These are phyloP conservation scores for Leucoraja ocellata DNA, from an alignment of 2,797 vertebrate genomes.

Conservation along the genomic window DNA sequence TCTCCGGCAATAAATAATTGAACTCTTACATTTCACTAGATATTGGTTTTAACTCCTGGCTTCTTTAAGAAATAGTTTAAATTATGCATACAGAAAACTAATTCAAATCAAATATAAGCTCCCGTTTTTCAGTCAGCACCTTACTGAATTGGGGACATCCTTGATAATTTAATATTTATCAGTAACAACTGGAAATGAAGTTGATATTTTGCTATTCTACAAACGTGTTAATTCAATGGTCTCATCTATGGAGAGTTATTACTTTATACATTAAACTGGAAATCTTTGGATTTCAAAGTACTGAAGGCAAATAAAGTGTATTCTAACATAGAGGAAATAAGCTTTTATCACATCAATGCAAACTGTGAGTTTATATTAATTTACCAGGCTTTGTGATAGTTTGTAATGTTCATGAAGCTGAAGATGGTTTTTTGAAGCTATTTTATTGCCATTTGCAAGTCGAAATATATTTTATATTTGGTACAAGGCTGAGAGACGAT, in stretches of 20 bases:
- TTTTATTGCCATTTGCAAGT: constrained; percentile 59
- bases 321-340: constrained; percentile 84
- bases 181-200: constrained; percentile 49
- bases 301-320: constrained; percentile 76
- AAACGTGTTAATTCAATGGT: constrained; percentile 62
- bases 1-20: not conserved
- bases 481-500: too few relatives aligned
- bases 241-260: constrained; percentile 61
- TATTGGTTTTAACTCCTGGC: not conserved
- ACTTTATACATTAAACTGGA: constrained; percentile 56
- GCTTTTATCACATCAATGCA: constrained; percentile 83
- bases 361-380: constrained; percentile 54
- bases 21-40: not conserved
- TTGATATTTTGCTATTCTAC: constrained; percentile 67
- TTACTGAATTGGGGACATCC: not conserved
- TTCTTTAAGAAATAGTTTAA: not conserved
- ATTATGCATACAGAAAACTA: not conserved
- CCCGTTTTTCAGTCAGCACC: not conserved
- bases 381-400: constrained; percentile 49
- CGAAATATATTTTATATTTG: constrained; percentile 56
- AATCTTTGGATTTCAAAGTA: constrained; percentile 57
- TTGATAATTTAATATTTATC: not conserved
- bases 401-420: constrained; percentile 44
- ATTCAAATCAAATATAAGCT: not conserved
- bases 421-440: constrained; percentile 49